These are phyloP conservation scores for Micromesistius poutassou DNA, from an alignment of 2,797 vertebrate species.

Conservation along the genomic window DNA sequence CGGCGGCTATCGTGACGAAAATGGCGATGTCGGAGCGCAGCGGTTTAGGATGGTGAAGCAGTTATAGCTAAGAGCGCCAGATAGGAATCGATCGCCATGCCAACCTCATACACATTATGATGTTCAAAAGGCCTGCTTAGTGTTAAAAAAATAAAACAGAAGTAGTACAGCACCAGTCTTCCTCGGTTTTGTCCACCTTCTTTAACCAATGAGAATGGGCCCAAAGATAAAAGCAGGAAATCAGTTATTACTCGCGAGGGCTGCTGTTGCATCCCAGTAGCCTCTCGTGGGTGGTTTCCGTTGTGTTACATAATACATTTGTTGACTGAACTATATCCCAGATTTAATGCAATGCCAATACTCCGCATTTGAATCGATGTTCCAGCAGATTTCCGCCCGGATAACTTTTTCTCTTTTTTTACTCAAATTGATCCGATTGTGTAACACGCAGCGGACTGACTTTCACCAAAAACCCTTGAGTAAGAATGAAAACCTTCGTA, in stretches of 20 bases:
- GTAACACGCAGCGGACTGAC: background rate
- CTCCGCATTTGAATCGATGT: background rate
- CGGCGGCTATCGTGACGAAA: conserved; percentile 17
- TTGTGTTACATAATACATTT: conserved; percentile 1
- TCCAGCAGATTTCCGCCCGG: background rate
- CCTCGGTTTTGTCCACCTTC: background rate
- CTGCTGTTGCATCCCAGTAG: background rate
- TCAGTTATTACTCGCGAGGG: background rate
- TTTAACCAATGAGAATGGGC: background rate
- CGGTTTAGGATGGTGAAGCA: conserved; percentile 10
- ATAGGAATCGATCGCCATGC: conserved; percentile 14
- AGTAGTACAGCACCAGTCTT: background rate
- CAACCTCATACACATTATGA: conserved; percentile 10
- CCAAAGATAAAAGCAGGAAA: conserved; percentile 1
- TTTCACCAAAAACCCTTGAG: background rate
- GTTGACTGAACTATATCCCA: conserved; percentile 6
- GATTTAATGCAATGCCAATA: conserved; percentile 7
- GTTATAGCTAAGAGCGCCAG: conserved; percentile 10
- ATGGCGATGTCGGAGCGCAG: conserved; percentile 11
- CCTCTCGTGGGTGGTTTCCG: conserved; percentile 6
- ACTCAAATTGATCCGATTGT: conserved; percentile 9
- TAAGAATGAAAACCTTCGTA: background rate
- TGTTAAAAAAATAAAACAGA: conserved; percentile 1
- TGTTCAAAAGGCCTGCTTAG: background rate
- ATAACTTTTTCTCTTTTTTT: background rate